These are phyloP conservation scores for Papilio elwesi DNA, from an alignment of 2,888 invertebrate species.

Conservation along the genomic window DNA sequence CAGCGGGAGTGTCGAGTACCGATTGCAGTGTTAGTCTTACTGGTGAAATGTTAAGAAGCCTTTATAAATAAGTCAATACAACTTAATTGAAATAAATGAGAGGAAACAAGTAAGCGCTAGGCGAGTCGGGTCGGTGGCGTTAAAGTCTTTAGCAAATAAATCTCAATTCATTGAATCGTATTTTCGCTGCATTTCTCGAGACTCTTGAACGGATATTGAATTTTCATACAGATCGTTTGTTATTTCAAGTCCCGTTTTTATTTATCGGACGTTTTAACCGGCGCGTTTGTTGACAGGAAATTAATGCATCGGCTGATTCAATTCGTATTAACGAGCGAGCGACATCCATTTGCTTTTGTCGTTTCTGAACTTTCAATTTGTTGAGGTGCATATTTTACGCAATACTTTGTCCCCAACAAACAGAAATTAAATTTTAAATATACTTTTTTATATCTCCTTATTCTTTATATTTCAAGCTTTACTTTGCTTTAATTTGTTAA, in stretches of 20 bases:
- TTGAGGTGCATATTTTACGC: constrained; percentile 4
- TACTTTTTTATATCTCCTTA: background rate
- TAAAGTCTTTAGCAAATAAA: constrained; percentile 53
- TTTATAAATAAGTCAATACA: constrained; percentile 31
- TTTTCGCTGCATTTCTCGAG: constrained; percentile 64
- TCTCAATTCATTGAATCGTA: constrained; percentile 64
- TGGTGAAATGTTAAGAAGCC: constrained; percentile 14
- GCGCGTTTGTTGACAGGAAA: constrained; percentile 75
- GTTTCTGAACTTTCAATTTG: constrained; percentile 37
- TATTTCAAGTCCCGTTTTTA: constrained; percentile 68
- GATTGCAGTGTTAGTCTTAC: constrained; percentile 10
- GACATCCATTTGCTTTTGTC: constrained; percentile 45
- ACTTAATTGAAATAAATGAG: constrained; percentile 35
- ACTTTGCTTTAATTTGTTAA: no score
- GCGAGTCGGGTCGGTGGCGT: constrained; percentile 41
- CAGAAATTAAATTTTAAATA: background rate
- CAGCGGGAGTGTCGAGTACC: background rate
- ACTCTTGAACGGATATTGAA: constrained; percentile 77
- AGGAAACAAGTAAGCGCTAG: constrained; percentile 31
- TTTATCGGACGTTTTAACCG: constrained; percentile 69
- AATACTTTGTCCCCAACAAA: background rate
- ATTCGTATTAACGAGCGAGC: constrained; percentile 61
- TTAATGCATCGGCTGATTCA: constrained; percentile 72
- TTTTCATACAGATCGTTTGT: constrained; percentile 78
- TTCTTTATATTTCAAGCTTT: no score